Conservation (phyloP, 2,888 invertebrate species). For the Crioceris asparagi region DNA sequence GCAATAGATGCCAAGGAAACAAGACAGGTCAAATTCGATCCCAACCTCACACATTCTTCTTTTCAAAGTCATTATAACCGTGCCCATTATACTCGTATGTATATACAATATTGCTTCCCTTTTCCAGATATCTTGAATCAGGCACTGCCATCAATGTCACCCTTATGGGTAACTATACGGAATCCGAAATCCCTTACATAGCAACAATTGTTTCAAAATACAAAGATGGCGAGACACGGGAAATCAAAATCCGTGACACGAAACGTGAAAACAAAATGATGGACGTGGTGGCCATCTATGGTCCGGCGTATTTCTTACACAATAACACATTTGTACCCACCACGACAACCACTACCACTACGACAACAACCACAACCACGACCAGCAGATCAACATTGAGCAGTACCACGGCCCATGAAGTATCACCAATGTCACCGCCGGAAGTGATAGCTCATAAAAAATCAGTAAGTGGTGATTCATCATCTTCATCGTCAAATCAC, state of each 20-base stretch:
- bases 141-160: conserved; percentile 78
- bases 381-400: conserved; percentile 38
- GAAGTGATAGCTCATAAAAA: conserved; percentile 16
- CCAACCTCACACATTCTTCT: too few species aligned
- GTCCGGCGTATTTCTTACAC: conserved; percentile 64
- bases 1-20: too few species aligned
- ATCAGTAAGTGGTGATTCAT: conserved; percentile 10
- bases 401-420: conserved; percentile 29
- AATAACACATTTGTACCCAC: conserved; percentile 72
- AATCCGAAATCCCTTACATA: conserved; percentile 62
- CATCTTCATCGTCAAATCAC: conserved; percentile 26
- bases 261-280: conserved; percentile 54
- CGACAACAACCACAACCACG: conserved; percentile 41
- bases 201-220: conserved; percentile 62
- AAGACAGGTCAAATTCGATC: too few species aligned
- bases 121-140: conserved; percentile 44
- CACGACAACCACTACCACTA: conserved; percentile 52
- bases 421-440: conserved; percentile 15
- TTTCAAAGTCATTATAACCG: too few species aligned
- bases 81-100: too few species aligned
- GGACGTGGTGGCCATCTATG: conserved; percentile 60
- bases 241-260: conserved; percentile 51
- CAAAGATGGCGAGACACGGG: conserved; percentile 47
- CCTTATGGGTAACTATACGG: conserved; percentile 60
- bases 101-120: too few species aligned